Conservation (phyloP, 2,797 vertebrate species). For the Sorex maritimensis region DNA sequence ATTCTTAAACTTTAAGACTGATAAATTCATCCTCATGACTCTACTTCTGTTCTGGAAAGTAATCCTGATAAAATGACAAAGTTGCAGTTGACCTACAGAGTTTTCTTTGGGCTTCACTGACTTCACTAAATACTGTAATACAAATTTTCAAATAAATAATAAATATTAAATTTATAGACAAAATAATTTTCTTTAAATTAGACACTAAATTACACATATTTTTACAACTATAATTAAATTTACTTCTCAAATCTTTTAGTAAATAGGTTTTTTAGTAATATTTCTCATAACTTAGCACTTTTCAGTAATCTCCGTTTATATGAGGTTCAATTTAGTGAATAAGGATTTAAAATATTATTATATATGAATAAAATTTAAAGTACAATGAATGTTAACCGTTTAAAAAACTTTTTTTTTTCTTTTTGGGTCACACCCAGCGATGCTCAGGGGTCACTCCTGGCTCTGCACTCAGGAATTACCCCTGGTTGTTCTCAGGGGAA, state of each 20-base stretch:
- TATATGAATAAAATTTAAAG: neutral
- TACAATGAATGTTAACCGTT: neutral
- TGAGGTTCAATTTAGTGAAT: neutral
- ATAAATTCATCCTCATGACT: neutral
- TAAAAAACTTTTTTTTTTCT: too few species aligned
- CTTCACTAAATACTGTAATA: too few species aligned
- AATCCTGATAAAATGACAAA: neutral
- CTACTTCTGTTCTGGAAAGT: neutral
- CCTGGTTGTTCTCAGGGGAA: neutral
- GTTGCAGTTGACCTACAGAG: neutral
- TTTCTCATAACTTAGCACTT: neutral
- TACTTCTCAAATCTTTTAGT: neutral
- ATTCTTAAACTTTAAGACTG: neutral
- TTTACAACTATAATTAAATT: neutral
- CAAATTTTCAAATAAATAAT: neutral
- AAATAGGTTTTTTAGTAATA: neutral
- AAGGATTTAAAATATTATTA: neutral
- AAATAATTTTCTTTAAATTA: neutral
- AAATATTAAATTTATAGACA: neutral
- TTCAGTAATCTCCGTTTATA: neutral
- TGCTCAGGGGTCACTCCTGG: too few species aligned
- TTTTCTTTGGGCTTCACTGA: neutral
- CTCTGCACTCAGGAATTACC: too few species aligned
- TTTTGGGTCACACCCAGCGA: too few species aligned
- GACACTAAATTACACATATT: neutral